Evolutionary conservation across 2,888 invertebrate genomes (phyloP).

Genomic region (Lapara coniferarum): DNA sequence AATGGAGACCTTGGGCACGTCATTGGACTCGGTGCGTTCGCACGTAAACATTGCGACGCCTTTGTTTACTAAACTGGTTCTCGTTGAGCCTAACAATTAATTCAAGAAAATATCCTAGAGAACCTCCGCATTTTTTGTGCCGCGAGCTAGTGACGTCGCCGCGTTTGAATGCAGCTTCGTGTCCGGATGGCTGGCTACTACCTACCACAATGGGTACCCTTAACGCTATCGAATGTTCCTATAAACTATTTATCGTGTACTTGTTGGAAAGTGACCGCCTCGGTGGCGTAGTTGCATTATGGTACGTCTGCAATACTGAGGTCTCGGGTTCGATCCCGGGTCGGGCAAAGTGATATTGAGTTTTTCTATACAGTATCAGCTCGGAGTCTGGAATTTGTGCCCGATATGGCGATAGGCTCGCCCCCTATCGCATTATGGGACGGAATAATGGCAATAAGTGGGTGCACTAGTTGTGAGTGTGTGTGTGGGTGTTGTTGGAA

Average conservation of each 20-base stretch:
- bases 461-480: too few relatives aligned
- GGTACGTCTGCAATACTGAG: too few relatives aligned
- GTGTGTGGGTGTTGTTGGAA: too few relatives aligned
- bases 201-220: background rate
- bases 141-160: slow-evolving; percentile 43
- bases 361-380: too few relatives aligned
- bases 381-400: too few relatives aligned
- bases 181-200: background rate
- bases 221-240: background rate
- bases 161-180: slow-evolving; percentile 34
- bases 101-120: slow-evolving; percentile 65
- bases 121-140: slow-evolving; percentile 59
- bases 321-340: too few relatives aligned
- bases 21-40: slow-evolving; percentile 53
- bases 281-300: too few relatives aligned
- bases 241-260: background rate
- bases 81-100: slow-evolving; percentile 47
- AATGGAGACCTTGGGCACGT: slow-evolving; percentile 63
- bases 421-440: too few relatives aligned
- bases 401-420: too few relatives aligned
- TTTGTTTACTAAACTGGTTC: slow-evolving; percentile 57
- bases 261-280: too few relatives aligned
- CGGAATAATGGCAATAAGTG: too few relatives aligned
- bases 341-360: too few relatives aligned
- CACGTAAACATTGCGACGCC: slow-evolving; percentile 65